A percentile compares a stretch with the other conserved stretches of the same genome.
These are phyloP conservation scores for Pitta sordida DNA, from an alignment of 2,113 vertebrate species.

Conservation along the genomic window DNA sequence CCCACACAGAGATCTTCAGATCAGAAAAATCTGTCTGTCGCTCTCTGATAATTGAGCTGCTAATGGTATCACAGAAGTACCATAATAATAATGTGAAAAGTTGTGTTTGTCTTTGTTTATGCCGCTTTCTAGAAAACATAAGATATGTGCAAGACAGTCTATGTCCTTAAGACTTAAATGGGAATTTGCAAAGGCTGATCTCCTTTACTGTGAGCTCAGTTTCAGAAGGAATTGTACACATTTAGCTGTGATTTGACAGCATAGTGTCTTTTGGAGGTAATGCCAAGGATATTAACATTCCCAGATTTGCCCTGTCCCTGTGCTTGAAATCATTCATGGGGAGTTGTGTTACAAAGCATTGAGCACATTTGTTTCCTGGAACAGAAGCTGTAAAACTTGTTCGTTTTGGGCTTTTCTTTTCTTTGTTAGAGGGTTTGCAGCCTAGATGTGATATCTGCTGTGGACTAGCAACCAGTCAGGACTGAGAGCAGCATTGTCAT, in stretches of 20 bases:
- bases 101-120: not conserved
- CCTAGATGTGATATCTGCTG: not conserved
- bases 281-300: not conserved
- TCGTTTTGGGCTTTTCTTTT: not conserved
- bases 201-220: not conserved
- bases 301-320: not conserved
- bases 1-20: not conserved
- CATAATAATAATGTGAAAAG: not conserved
- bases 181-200: not conserved
- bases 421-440: not conserved
- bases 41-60: not conserved
- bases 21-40: not conserved
- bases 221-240: not conserved
- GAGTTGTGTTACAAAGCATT: not conserved
- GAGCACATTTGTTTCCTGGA: not conserved
- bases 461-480: not conserved
- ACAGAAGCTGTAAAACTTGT: not conserved
- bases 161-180: not conserved
- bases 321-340: rapidly evolving
- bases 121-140: not conserved
- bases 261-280: not conserved
- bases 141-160: not conserved
- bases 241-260: not conserved
- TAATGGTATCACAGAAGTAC: not conserved
- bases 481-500: not conserved